These are phyloP conservation scores for Melieria crassipennis DNA, from an alignment of 2,888 invertebrate genomes.

Conservation along the genomic window DNA sequence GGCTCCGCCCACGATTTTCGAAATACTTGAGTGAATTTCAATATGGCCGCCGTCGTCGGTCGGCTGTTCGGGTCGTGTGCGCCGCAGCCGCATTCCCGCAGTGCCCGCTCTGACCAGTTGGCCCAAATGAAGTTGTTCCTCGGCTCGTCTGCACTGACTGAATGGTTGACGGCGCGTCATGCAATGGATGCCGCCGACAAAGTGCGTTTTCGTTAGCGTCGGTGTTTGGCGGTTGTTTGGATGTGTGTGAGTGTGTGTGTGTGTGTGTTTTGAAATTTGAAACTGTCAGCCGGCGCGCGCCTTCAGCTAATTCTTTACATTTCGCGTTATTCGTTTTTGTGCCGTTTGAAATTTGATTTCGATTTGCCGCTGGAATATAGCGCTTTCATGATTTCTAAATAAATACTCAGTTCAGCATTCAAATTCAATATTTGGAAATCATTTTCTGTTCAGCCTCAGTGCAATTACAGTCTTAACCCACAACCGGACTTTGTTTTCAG, in stretches of 20 bases:
- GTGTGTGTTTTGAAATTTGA: conserved; percentile 41
- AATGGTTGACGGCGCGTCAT: neutral
- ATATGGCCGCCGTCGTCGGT: conserved; percentile 57
- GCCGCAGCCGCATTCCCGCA: neutral
- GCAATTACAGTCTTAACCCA: no score
- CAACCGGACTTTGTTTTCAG: no score
- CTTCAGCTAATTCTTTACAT: conserved; percentile 3
- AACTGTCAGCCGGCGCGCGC: conserved; percentile 41
- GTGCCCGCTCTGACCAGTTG: conserved; percentile 3
- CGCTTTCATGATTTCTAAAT: no score
- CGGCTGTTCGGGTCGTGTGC: neutral
- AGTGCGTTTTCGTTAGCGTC: conserved; percentile 19
- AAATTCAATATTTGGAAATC: no score
- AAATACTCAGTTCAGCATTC: no score
- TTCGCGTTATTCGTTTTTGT: no score
- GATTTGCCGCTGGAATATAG: conserved; percentile 8
- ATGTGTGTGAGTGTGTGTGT: conserved; percentile 14
- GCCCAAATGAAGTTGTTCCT: conserved; percentile 24
- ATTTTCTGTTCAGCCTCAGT: no score
- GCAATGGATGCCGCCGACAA: neutral
- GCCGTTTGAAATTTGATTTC: conserved; percentile 15
- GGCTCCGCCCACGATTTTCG: conserved; percentile 63
- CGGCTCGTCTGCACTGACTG: neutral
- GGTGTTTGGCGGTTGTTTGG: neutral
- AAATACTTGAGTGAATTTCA: conserved; percentile 65